Percentiles rank a stretch among this genome's conserved stretches.
Conservation (phyloP, 2,113 vertebrate species). For the Xiphophorus couchianus region DNA sequence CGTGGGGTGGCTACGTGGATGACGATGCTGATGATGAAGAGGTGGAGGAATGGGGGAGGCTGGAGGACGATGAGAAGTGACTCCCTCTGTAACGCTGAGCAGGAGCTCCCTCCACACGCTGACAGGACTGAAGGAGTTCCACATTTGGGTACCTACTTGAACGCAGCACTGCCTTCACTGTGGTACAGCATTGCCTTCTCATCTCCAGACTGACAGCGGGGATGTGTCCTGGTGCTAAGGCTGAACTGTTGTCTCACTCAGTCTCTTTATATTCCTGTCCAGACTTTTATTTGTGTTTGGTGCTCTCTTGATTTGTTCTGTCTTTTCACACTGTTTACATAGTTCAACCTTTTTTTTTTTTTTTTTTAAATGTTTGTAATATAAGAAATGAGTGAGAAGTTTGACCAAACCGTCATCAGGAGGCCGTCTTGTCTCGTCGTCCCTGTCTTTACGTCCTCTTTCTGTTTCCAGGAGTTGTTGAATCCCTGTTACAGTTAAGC, state of each 20-base stretch:
- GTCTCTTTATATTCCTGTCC: slow-evolving; percentile 69
- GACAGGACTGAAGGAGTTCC: slow-evolving; percentile 44
- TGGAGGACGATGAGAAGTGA: slow-evolving; percentile 69
- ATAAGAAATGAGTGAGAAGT: slow-evolving; percentile 47
- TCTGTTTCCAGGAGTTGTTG: slow-evolving; percentile 44
- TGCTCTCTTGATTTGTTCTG: slow-evolving; percentile 75
- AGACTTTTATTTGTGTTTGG: slow-evolving; percentile 79
- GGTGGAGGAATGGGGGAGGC: slow-evolving; percentile 65
- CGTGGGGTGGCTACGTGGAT: slow-evolving; percentile 57
- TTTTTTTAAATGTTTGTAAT: slow-evolving; percentile 40
- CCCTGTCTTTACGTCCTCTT: slow-evolving; percentile 52
- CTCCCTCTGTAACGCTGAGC: slow-evolving; percentile 15
- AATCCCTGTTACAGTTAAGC: slow-evolving; percentile 51
- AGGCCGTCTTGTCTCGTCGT: slow-evolving; percentile 55
- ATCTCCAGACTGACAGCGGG: slow-evolving; percentile 50
- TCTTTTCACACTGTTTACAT: slow-evolving; percentile 76
- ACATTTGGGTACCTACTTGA: slow-evolving; percentile 64
- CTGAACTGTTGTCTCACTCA: slow-evolving; percentile 57
- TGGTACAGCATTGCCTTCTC: slow-evolving; percentile 74
- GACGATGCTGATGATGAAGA: slow-evolving; percentile 68
- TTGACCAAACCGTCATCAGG: slow-evolving; percentile 59
- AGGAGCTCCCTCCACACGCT: slow-evolving; percentile 32
- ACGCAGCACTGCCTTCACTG: slow-evolving; percentile 66
- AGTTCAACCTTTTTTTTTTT: slow-evolving; percentile 49
- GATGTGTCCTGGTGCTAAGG: slow-evolving; percentile 77